These are phyloP conservation scores for Xanthorhoe spadicearia DNA, from an alignment of 2,888 invertebrate species.

Conservation along the genomic window DNA sequence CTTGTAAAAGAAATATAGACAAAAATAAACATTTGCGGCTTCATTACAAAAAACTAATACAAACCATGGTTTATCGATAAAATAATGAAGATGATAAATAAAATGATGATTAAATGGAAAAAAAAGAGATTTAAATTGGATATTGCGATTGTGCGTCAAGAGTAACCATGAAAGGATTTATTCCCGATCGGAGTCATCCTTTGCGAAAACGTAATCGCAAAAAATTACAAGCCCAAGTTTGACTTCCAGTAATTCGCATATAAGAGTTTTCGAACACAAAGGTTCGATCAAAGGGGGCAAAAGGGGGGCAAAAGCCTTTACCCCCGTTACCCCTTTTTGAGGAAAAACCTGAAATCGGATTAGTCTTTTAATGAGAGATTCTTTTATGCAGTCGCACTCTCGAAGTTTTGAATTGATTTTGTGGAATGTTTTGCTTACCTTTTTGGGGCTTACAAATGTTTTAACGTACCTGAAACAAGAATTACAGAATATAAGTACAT, in stretches of 20 bases:
- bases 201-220: slow-evolving; percentile 43
- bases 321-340: slow-evolving; percentile 42
- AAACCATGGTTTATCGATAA: too few species aligned
- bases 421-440: slow-evolving; percentile 29
- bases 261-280: slow-evolving; percentile 45
- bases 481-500: slow-evolving; percentile 1
- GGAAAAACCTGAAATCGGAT: slow-evolving; percentile 45
- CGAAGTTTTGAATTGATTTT: slow-evolving; percentile 34
- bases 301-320: slow-evolving; percentile 8
- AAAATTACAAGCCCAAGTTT: slow-evolving; percentile 57
- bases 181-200: slow-evolving; percentile 27
- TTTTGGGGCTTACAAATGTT: slow-evolving; percentile 7
- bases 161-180: slow-evolving; percentile 17
- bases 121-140: too few species aligned
- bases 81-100: too few species aligned
- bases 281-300: slow-evolving; percentile 35
- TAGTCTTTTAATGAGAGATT: slow-evolving; percentile 51
- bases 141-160: too few species aligned
- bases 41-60: too few species aligned
- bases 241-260: slow-evolving; percentile 60
- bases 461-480: slow-evolving; percentile 39
- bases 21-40: too few species aligned
- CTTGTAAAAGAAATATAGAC: neutral
- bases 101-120: too few species aligned
- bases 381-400: slow-evolving; percentile 39